Conservation (phyloP, 2,888 invertebrate species). For the Eristalis tenax region DNA sequence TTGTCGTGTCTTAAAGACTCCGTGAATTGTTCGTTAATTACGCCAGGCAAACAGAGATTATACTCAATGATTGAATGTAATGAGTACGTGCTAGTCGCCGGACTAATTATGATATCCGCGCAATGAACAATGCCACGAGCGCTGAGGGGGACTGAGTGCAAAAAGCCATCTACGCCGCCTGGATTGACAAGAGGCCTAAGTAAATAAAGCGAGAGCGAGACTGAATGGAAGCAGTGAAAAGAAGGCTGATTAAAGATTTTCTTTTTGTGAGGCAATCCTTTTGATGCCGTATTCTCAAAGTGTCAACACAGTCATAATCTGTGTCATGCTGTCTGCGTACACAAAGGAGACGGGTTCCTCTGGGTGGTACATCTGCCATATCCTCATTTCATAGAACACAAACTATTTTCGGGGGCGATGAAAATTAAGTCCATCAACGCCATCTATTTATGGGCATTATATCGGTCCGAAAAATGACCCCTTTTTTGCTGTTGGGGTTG, state of each 20-base stretch:
- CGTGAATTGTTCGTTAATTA: slow-evolving; percentile 61
- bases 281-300: slow-evolving; percentile 39
- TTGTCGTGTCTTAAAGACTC: slow-evolving; percentile 20
- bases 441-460: slow-evolving; percentile 55
- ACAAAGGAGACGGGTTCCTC: neutral
- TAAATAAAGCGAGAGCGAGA: slow-evolving; percentile 42
- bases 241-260: slow-evolving; percentile 4
- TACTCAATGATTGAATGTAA: slow-evolving; percentile 20
- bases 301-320: slow-evolving; percentile 59
- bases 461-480: slow-evolving; percentile 13
- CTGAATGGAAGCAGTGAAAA: slow-evolving; percentile 18
- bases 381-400: neutral
- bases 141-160: no score
- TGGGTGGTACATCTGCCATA: slow-evolving; percentile 4
- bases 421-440: slow-evolving; percentile 56
- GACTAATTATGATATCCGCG: slow-evolving; percentile 59
- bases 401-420: neutral
- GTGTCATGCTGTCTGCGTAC: slow-evolving; percentile 48
- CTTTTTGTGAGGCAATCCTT: slow-evolving; percentile 28
- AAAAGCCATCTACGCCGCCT: slow-evolving; percentile 23
- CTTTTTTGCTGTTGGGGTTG: no score
- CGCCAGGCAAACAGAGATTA: slow-evolving; percentile 33
- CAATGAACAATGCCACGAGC: slow-evolving; percentile 22
- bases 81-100: slow-evolving; percentile 32
- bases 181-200: slow-evolving; percentile 57